phyloP scores from a whole-genome alignment of 2,797 vertebrate species.

The Darevskia mixta region DNA sequence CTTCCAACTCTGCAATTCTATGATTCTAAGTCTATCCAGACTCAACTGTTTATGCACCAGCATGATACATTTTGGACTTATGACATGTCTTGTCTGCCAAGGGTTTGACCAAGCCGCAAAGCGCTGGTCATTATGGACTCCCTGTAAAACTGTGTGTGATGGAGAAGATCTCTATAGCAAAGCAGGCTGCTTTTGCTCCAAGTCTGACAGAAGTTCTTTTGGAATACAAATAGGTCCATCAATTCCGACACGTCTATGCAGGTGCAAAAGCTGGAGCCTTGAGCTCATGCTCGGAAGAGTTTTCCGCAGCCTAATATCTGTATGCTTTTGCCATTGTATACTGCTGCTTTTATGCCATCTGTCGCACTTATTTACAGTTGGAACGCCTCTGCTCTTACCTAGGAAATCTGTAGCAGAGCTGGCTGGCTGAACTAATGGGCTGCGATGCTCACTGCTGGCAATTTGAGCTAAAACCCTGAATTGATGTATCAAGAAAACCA shows the following conservation, averaged over 20 bases:
- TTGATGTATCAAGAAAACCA: neutral
- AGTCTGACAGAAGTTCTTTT: neutral
- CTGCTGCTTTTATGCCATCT: neutral
- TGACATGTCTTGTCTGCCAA: slow-evolving; percentile 24
- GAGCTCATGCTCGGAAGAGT: neutral
- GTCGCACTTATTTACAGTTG: rapidly evolving
- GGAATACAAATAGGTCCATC: slow-evolving; percentile 1
- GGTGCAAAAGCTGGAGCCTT: neutral
- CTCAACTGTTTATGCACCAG: slow-evolving; percentile 27
- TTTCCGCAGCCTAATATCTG: neutral
- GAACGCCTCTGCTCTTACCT: neutral
- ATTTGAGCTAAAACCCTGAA: slow-evolving; percentile 43
- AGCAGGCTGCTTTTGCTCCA: neutral
- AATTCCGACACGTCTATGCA: neutral
- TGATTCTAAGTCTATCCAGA: slow-evolving; percentile 15
- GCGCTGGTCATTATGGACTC: slow-evolving; percentile 9
- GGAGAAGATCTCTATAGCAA: neutral
- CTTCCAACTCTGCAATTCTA: too few relatives aligned
- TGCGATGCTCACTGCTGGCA: neutral
- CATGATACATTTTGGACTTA: neutral
- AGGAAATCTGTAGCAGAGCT: slow-evolving; percentile 3
- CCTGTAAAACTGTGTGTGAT: neutral
- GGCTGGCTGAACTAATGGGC: slow-evolving; percentile 32
- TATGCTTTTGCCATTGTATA: neutral
- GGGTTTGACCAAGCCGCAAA: neutral